phyloP scores from a whole-genome alignment of 2,888 invertebrate species.

The Conistra vaccinii region DNA sequence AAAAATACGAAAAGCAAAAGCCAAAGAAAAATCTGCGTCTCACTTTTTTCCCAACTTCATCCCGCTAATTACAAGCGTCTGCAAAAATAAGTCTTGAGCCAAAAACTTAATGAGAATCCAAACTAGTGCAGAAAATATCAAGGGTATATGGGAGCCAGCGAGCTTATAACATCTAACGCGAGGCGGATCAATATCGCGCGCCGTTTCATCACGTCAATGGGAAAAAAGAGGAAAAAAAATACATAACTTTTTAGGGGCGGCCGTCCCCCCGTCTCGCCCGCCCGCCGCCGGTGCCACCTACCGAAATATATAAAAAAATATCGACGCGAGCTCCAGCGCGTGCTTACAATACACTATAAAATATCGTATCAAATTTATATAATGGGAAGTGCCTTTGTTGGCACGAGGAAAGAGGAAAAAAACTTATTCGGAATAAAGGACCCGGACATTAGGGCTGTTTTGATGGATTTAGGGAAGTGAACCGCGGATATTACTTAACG shows the following conservation, averaged over 20 bases:
- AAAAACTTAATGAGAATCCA: slow-evolving; percentile 50
- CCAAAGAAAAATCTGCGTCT: slow-evolving; percentile 22
- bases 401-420: slow-evolving; percentile 79
- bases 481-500: slow-evolving; percentile 60
- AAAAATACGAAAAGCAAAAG: background rate
- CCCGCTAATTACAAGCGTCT: slow-evolving; percentile 42
- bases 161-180: slow-evolving; percentile 66
- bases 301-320: slow-evolving; percentile 82
- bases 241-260: slow-evolving; percentile 90
- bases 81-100: slow-evolving; percentile 44
- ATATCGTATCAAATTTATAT: slow-evolving; percentile 89
- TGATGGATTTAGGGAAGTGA: slow-evolving; percentile 73
- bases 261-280: slow-evolving; percentile 73
- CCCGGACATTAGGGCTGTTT: slow-evolving; percentile 77
- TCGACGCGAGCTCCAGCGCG: slow-evolving; percentile 82
- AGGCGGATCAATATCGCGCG: slow-evolving; percentile 87
- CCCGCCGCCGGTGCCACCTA: slow-evolving; percentile 72
- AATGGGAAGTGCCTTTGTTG: slow-evolving; percentile 84
- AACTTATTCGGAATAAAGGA: slow-evolving; percentile 78
- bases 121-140: slow-evolving; percentile 59
- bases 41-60: slow-evolving; percentile 14
- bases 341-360: slow-evolving; percentile 86
- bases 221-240: slow-evolving; percentile 90
- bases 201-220: slow-evolving; percentile 89
- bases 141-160: slow-evolving; percentile 44